phyloP scores from a whole-genome alignment of 2,888 invertebrate species.

The Tuta absoluta region DNA sequence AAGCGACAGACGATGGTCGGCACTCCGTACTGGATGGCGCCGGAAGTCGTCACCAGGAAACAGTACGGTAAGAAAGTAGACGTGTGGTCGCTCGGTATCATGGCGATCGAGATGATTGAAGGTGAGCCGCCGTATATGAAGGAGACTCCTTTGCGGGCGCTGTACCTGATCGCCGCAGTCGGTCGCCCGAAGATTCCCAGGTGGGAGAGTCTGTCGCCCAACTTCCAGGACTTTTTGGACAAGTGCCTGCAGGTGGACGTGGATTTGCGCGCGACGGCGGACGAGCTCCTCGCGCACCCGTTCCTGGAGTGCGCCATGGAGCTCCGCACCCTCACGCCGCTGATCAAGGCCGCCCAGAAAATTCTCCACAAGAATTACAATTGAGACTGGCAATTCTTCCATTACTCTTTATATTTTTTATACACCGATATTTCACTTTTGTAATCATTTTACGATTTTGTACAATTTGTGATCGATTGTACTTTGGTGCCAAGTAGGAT shows the following conservation, averaged over 20 bases:
- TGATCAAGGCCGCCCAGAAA: constrained; percentile 95
- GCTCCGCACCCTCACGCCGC: constrained; percentile 89
- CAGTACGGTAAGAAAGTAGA: constrained; percentile 97
- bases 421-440: constrained; percentile 53
- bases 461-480: constrained; percentile 44
- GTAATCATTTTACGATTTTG: constrained; percentile 54
- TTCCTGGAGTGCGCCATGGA: constrained; percentile 91
- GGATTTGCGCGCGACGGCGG: constrained; percentile 88
- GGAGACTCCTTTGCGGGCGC: constrained; percentile 94
- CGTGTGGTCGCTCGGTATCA: constrained; percentile 98
- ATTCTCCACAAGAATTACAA: constrained; percentile 85
- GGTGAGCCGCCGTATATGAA: constrained; percentile 98
- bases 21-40: constrained; percentile 99
- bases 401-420: constrained; percentile 49
- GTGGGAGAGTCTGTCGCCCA: constrained; percentile 88
- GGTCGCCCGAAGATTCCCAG: constrained; percentile 95
- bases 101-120: constrained; percentile 97
- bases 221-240: constrained; percentile 91
- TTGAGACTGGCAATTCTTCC: constrained; percentile 57
- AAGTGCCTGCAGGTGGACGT: constrained; percentile 93
- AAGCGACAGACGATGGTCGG: constrained; percentile 99
- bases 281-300: constrained; percentile 88
- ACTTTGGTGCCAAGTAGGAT: constrained; percentile 54
- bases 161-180: constrained; percentile 97
- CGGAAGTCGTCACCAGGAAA: constrained; percentile 95